Evolutionary conservation across 35 echinoderm and acorn worm species (phyloP).

Genomic region (Anneissia japonica): DNA sequence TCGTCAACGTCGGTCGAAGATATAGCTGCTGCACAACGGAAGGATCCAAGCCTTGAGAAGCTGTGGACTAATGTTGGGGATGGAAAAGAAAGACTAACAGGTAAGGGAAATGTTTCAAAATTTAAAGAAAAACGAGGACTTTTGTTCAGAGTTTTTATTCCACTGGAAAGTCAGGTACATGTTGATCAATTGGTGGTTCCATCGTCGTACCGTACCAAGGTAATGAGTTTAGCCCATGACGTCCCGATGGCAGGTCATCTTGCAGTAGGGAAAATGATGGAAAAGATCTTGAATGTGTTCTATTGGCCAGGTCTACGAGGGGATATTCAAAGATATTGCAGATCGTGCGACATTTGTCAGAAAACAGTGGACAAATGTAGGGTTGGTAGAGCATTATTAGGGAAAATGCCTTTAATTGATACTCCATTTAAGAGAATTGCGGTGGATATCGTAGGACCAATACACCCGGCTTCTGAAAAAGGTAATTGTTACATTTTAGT

Average conservation of each 20-base stretch:
- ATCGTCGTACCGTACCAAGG: background rate
- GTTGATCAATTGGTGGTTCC: slow-evolving; percentile 25
- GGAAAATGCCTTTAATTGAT: slow-evolving; percentile 32
- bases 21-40: too few species aligned
- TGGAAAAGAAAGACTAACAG: too few species aligned
- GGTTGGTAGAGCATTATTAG: background rate
- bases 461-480: slow-evolving; percentile 10
- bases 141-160: slow-evolving; percentile 25
- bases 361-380: background rate
- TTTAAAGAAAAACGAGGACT: too few species aligned
- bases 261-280: slow-evolving; percentile 11
- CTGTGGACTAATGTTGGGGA: too few species aligned
- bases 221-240: slow-evolving; percentile 17
- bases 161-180: background rate
- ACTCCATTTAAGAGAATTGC: slow-evolving; percentile 36
- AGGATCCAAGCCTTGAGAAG: too few species aligned
- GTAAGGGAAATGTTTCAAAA: too few species aligned
- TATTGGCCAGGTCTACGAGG: slow-evolving; percentile 55
- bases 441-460: slow-evolving; percentile 32
- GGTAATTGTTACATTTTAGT: slow-evolving; percentile 8
- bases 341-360: slow-evolving; percentile 56
- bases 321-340: slow-evolving; percentile 53
- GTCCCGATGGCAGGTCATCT: slow-evolving; percentile 6
- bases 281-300: slow-evolving; percentile 30
- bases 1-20: too few species aligned